Conservation (phyloP, 1,140 invertebrate species). For the Mizuhopecten yessoensis region DNA sequence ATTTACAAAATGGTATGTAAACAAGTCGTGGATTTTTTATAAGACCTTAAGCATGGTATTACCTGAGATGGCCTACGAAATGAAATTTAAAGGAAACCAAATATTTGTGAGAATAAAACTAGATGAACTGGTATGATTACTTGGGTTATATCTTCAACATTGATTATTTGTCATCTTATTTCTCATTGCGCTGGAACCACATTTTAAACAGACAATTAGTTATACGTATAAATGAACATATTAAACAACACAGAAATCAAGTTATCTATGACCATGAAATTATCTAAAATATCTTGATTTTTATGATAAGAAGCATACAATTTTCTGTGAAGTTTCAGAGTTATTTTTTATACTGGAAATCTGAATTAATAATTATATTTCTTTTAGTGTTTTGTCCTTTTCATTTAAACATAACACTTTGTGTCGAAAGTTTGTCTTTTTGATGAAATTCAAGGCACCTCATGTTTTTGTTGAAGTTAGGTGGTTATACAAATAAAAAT, state of each 20-base stretch:
- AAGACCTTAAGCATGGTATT: neutral
- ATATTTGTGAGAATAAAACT: neutral
- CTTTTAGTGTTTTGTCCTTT: no score
- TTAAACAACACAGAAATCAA: no score
- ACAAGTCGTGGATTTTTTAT: neutral
- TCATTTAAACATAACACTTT: no score
- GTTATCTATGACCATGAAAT: neutral
- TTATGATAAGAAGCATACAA: neutral
- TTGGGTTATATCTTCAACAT: neutral
- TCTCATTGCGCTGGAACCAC: neutral
- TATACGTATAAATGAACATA: neutral
- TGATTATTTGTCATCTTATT: neutral
- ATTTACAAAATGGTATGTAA: constrained; percentile 26
- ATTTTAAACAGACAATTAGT: no score
- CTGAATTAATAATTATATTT: no score
- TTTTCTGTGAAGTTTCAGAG: neutral
- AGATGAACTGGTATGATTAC: neutral
- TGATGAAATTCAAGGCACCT: no score
- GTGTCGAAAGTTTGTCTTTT: no score
- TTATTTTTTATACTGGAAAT: neutral
- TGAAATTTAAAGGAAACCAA: constrained; percentile 26
- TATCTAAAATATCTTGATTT: no score
- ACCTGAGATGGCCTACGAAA: neutral
- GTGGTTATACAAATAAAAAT: neutral
- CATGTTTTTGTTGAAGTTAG: no score